Base-by-base conservation (phyloP, 2,797 vertebrate genomes). In the Buceros bicornis region DNA sequence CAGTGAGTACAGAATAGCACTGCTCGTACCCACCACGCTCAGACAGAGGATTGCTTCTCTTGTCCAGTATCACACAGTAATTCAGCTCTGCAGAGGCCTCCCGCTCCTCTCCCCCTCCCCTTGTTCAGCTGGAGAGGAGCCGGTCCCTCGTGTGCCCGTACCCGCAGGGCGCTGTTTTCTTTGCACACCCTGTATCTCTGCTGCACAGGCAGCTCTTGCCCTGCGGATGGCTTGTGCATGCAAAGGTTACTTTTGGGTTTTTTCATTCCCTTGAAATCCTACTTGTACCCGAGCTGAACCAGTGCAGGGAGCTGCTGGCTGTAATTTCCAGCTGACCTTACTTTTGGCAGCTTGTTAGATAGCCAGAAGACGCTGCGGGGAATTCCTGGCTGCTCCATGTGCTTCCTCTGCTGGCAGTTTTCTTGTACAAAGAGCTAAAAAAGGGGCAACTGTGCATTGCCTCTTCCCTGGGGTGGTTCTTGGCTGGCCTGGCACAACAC, bases 301-400 rank as follows among this genome's bases (percentile, higher is more conserved):
- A 6, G 0, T 80, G 82, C 76, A 37, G 95, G 78, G 91, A 93
- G 71, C 82, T 84, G 71, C 82, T 84, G 90, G 62, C 71, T 94
- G 91, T 48, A 53, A 33, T 82, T 96, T 91, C 87, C 91, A 89
- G 84, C 91, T 96, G 95, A 82, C 94, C 93, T 95, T 92, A 62
- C 84, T 56, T 85, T 64, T 94, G 95, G 87, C 94, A 91, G 84
- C 67, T 70, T 82, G 84, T 80, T 85, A 62, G 54, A 33, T 29
- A 56, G 62, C 54, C 74, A 18, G 60, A 57, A 91, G 71, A 82
- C 57, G 0, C 93, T 91, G 85, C 69, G n/a, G 93, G 87, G 89
- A 85, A 85, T 91, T 95, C 89, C 91, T 95, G 96, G 84, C 89
- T 70, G 93, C 79, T 91, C 72, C 67, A 50, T 2, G 5, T 0